These are phyloP conservation scores for Minunthozetes semirufus DNA, from an alignment of 2,888 invertebrate genomes.

Conservation along the genomic window DNA sequence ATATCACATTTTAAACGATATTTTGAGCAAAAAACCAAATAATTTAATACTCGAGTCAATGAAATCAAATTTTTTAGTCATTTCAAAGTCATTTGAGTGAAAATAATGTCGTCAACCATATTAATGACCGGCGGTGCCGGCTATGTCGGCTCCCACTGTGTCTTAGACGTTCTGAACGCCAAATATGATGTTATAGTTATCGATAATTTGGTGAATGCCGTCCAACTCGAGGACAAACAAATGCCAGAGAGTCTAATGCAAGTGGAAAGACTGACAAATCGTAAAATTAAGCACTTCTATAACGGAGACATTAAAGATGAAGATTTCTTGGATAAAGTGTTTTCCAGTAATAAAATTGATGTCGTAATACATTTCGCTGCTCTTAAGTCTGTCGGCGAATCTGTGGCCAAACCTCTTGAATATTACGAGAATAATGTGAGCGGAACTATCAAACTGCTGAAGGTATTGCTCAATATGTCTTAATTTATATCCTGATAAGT, in stretches of 20 bases:
- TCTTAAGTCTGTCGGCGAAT: slow-evolving; percentile 88
- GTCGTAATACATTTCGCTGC: slow-evolving; percentile 93
- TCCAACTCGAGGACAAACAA: slow-evolving; percentile 53
- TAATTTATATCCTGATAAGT: too few species aligned
- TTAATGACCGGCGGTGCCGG: slow-evolving; percentile 95
- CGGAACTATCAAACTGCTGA: slow-evolving; percentile 73
- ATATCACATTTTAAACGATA: too few species aligned
- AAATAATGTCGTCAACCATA: slow-evolving; percentile 49
- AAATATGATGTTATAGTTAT: slow-evolving; percentile 73
- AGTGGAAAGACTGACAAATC: slow-evolving; percentile 70
- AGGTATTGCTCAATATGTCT: slow-evolving; percentile 51
- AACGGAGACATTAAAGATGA: slow-evolving; percentile 66
- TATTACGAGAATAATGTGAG: slow-evolving; percentile 74
- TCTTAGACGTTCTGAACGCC: slow-evolving; percentile 77
- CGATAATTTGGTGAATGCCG: slow-evolving; percentile 79
- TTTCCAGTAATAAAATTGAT: slow-evolving; percentile 69
- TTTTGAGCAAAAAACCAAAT: too few species aligned
- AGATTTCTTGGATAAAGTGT: slow-evolving; percentile 60
- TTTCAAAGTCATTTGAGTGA: too few species aligned
- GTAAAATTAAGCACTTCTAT: slow-evolving; percentile 60
- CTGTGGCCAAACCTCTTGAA: slow-evolving; percentile 71
- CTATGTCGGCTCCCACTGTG: slow-evolving; percentile 91
- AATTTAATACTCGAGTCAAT: too few species aligned
- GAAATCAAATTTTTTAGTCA: too few species aligned
- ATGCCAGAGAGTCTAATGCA: slow-evolving; percentile 67